Evolutionary conservation across 2,888 invertebrate species (phyloP), one percentile per base, ranked within the genome.

Genomic region (Selenia dentaria): DNA sequence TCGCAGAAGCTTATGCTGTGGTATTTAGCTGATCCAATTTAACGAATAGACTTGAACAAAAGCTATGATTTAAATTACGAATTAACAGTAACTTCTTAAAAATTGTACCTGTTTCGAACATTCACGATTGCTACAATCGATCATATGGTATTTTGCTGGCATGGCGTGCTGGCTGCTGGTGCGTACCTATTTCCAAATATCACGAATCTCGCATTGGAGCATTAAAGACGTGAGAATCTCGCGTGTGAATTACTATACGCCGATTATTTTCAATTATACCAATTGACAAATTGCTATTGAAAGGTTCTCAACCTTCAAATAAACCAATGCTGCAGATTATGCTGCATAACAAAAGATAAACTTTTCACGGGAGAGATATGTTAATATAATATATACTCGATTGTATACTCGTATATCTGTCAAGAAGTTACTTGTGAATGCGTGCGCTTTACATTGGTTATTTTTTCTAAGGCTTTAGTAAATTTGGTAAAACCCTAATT

Each of bases 271-370:
- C 67, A 71, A 77, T 79, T 71, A 73, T 59, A 58, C 62, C 66
- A 70, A 74, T 71, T 73, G 72, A 69, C 68, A 73, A 69, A 74
- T 76, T 68, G 68, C 65, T 70, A 60, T 78, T 62, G 74, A 73
- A 77, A 79, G 68, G 67, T 67, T 73, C 73, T 68, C 67, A 67
- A 72, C 78, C 76, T 79, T 77, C 74, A 63, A 53, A 36, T 28
- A 31, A 43, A 49, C 32, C 49, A 57, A 45, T 64, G 53, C 57
- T 60, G 32, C 48, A 59, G 52, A 52, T 24, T n/a, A n/a, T n/a
- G n/a, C n/a, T n/a, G 26, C 39, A 32, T 22, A 28, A n/a, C 39
- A 29, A 28, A 28, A 28, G 29, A 31, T 46, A 53, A 54, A 44
- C 56, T 51, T 34, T 59, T 52, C 49, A 51, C 33, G 54, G 32